These are phyloP conservation scores for Liparis tanakae DNA, from an alignment of 2,797 vertebrate genomes.

Conservation along the genomic window DNA sequence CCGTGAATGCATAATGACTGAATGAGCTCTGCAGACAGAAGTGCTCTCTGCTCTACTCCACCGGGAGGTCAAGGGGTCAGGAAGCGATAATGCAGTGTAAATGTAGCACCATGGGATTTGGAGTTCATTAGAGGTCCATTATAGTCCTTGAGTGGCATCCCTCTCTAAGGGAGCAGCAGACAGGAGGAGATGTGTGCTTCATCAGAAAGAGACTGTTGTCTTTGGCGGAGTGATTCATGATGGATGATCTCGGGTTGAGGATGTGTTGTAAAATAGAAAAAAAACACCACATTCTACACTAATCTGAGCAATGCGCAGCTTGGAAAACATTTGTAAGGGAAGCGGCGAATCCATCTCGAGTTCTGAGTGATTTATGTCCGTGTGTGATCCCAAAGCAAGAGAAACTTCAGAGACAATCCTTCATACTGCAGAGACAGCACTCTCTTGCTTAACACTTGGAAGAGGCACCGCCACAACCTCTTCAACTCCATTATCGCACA, in stretches of 20 bases:
- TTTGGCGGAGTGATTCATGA: conserved; percentile 36
- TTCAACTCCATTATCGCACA: conserved; percentile 45
- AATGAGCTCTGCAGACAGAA: conserved; percentile 56
- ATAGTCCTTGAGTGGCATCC: conserved; percentile 76
- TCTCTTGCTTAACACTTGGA: conserved; percentile 16
- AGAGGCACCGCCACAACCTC: conserved; percentile 8
- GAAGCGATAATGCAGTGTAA: conserved; percentile 76
- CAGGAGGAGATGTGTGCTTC: conserved; percentile 31
- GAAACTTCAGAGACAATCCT: conserved; percentile 23
- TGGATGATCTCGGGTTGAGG: conserved; percentile 42
- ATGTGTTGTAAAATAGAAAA: neutral
- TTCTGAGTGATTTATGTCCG: conserved; percentile 1
- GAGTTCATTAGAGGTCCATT: conserved; percentile 81
- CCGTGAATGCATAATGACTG: conserved; percentile 60
- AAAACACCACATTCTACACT: conserved; percentile 8
- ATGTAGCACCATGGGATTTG: conserved; percentile 70
- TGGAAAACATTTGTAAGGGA: conserved; percentile 8
- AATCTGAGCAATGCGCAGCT: conserved; percentile 19
- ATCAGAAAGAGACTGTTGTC: conserved; percentile 40
- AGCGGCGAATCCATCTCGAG: conserved; percentile 1
- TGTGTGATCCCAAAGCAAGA: conserved; percentile 21
- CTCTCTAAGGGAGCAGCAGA: conserved; percentile 54
- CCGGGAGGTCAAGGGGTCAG: conserved; percentile 74
- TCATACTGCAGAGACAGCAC: conserved; percentile 22
- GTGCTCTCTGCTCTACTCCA: conserved; percentile 59